Base-by-base conservation (phyloP, 2,113 vertebrate genomes). In the Coturnix japonica region DNA sequence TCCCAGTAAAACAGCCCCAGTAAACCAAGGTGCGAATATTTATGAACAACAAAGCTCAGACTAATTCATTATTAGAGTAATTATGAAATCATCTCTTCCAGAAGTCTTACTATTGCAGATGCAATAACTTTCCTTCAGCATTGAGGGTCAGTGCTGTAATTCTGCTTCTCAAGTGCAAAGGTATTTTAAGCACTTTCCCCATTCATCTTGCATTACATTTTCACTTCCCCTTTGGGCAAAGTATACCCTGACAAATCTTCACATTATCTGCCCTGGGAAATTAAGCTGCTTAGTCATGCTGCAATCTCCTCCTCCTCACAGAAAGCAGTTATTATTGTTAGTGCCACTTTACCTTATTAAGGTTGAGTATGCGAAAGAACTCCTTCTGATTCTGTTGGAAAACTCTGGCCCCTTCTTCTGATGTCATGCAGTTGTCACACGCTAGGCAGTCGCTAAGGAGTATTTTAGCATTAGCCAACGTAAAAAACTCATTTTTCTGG, bases 361-460 rank as follows among this genome's bases (percentile, higher is more conserved):
- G 98, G 46, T 97, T 98, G 59, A 99, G 97, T 54, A 99, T 64
- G 4, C 54, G 98, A 71, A 98, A 97, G 92, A 99, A 95, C 37
- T 98, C 98, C 81, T 98, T 97, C 95, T 99, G 96, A 54, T 97
- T 99, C 96, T 99, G 99, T 18, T 98, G 98, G 75, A 98, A 98
- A 91, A 99, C 98, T 95, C 97, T 98, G 86, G 95, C 94, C 65
- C 97, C 98, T 96, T 99, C 99, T 51, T 98, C 98, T 1, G 98
- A 95, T 1, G 99, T 99, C 73, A 99, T 92, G 41, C 99, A 99
- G 66, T 97, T 99, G 5, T 99, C 98, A 89, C 99, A 99, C 3
- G 99, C 98, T 95, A 99, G 96, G 96, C 99, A 99, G 49, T 99
- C 98, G 2, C 99, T 99, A 94, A 99, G 97, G 92, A 99, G 95